Percentiles rank a stretch among this genome's conserved stretches.
Conservation (phyloP, 2,113 vertebrate genomes). For the Buteo buteo region DNA sequence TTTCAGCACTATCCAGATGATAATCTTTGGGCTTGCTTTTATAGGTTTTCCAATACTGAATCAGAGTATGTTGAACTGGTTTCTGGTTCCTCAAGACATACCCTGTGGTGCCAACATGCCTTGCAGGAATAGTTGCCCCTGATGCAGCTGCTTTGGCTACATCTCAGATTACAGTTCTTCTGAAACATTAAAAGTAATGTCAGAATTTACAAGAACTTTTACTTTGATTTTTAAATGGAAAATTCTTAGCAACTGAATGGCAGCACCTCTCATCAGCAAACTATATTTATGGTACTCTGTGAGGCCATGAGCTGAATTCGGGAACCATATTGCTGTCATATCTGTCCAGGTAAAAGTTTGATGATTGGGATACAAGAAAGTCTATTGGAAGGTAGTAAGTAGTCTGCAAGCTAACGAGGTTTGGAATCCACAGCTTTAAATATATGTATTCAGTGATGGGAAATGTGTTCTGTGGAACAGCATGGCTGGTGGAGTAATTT, state of each 20-base stretch:
- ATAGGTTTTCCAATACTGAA: background rate
- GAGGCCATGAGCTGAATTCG: background rate
- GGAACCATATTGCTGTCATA: accelerated
- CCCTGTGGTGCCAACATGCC: background rate
- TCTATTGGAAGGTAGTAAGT: background rate
- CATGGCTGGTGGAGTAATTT: background rate
- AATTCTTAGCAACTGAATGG: background rate
- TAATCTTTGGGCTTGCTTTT: background rate
- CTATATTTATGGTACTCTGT: accelerated
- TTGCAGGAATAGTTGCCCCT: background rate
- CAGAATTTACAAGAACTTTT: background rate
- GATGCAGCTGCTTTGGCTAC: background rate
- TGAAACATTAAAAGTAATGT: background rate
- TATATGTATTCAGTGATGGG: background rate
- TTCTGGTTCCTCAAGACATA: background rate
- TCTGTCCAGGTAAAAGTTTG: background rate
- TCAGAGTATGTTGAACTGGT: background rate
- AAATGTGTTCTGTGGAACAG: background rate
- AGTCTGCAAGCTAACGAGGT: background rate
- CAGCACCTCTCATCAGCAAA: background rate
- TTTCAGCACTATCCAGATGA: background rate
- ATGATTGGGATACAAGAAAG: background rate
- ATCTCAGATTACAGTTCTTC: background rate
- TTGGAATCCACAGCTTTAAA: background rate
- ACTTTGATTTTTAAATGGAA: background rate